Percentiles rank a stretch among this genome's conserved stretches.
These are phyloP conservation scores for Papilio polyxenes DNA, from an alignment of 1,140 invertebrate species.

Conservation along the genomic window DNA sequence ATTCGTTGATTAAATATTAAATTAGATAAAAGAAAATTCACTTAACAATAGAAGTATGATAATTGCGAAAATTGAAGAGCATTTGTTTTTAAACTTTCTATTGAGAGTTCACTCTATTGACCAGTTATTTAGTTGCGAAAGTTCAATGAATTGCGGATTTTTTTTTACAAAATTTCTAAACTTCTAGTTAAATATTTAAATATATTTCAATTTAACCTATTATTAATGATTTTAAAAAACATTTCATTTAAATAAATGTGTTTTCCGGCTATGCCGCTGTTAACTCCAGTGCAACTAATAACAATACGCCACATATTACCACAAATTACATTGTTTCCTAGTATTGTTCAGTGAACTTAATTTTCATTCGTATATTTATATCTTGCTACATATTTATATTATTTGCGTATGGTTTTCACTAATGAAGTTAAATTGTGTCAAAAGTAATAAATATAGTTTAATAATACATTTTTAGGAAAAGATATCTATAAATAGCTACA, in stretches of 20 bases:
- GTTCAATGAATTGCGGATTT: neutral
- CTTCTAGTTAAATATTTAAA: neutral
- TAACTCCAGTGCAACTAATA: neutral
- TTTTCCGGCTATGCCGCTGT: neutral
- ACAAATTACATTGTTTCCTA: slow-evolving; percentile 26
- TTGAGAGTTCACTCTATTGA: neutral
- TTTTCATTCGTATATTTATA: slow-evolving; percentile 18
- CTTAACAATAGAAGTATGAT: neutral
- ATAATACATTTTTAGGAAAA: too few relatives aligned
- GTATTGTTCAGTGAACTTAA: slow-evolving; percentile 21
- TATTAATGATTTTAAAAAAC: neutral
- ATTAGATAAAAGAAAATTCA: neutral
- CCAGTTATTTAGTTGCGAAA: neutral
- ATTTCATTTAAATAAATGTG: neutral
- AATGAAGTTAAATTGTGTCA: neutral
- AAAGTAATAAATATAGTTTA: too few relatives aligned
- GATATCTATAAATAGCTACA: too few relatives aligned
- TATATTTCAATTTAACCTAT: neutral
- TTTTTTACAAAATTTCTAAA: neutral
- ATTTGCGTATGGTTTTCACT: neutral
- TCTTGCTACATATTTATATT: neutral
- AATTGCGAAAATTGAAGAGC: neutral
- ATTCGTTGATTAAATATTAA: neutral
- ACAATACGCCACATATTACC: slow-evolving; percentile 13
- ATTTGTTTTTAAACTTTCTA: neutral